phyloP scores from a whole-genome alignment of 2,888 invertebrate species.

The Andrena hattorfiana region DNA sequence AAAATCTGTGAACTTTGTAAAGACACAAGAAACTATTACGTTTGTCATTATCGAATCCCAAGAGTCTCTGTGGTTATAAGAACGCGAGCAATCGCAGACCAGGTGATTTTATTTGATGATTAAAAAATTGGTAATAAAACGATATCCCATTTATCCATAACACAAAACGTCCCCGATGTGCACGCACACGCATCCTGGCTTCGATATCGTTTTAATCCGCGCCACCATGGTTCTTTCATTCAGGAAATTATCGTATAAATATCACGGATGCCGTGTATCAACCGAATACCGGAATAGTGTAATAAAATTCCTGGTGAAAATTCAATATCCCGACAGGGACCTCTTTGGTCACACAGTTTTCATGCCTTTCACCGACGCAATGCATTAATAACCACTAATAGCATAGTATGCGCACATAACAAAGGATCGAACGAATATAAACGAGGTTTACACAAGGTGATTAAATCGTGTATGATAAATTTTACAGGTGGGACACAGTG shows the following conservation, averaged over 20 bases:
- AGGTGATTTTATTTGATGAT: neutral
- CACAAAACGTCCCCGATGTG: neutral
- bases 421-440: neutral
- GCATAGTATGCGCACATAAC: neutral
- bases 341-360: neutral
- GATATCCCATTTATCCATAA: neutral
- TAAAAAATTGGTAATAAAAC: neutral
- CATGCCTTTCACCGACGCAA: neutral
- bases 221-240: constrained; percentile 11
- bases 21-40: no score
- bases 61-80: neutral
- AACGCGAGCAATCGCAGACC: neutral
- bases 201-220: constrained; percentile 7
- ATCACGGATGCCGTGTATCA: constrained; percentile 18
- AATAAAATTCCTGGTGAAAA: constrained; percentile 27
- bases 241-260: constrained; percentile 25
- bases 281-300: constrained; percentile 16
- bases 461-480: neutral
- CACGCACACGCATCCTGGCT: no score
- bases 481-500: neutral
- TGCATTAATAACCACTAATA: neutral
- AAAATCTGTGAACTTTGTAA: neutral
- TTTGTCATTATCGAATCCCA: no score
- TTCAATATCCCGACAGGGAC: constrained; percentile 20
- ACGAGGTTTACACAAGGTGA: neutral